Evolutionary conservation across 2,888 invertebrate genomes (phyloP), one percentile per base, ranked within the genome.

Genomic region (Drosophila anceps): DNA sequence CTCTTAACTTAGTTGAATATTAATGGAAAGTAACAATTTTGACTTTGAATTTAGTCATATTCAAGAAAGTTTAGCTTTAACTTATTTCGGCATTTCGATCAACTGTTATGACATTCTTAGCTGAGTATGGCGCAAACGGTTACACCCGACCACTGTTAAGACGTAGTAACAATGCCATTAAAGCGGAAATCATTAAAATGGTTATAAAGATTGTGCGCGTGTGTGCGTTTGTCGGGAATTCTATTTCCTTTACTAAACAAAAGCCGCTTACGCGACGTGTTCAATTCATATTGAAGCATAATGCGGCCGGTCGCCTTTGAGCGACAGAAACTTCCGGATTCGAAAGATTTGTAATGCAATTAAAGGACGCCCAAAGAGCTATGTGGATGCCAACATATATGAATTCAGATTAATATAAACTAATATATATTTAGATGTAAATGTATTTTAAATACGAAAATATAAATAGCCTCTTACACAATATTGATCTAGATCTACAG

Each of bases 121-220:
- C 29, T 27, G 54, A 4, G 27, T 9, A 39, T 54, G 35, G 27
- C 6, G 8, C 18, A 29, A 29, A 29, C 39, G 39, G 39, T 27
- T 37, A 29, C 27, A 39, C 29, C 37, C 54, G 29, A 48, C 27
- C 60, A 63, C 62, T 70, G 37, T 66, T 64, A 66, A 74, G 69
- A 63, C 73, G 73, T 53, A 60, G 59, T 73, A 69, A 54, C 72
- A 79, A 73, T 76, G 63, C 81, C 82, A 82, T 80, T 79, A 79
- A 76, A 88, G 88, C 90, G 85, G 85, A 86, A 86, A 90, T 84
- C 81, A 86, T 86, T 86, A 86, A 86, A 85, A 84, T 81, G 64
- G 54, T 73, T 86, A 65, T 77, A 84, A 54, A 74, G 76, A 78
- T 71, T 77, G 62, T 29, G 44, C 37, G 37, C 53, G 69, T 31